phyloP scores from a whole-genome alignment of 2,797 vertebrate genomes.

The Discoglossus pictus region DNA sequence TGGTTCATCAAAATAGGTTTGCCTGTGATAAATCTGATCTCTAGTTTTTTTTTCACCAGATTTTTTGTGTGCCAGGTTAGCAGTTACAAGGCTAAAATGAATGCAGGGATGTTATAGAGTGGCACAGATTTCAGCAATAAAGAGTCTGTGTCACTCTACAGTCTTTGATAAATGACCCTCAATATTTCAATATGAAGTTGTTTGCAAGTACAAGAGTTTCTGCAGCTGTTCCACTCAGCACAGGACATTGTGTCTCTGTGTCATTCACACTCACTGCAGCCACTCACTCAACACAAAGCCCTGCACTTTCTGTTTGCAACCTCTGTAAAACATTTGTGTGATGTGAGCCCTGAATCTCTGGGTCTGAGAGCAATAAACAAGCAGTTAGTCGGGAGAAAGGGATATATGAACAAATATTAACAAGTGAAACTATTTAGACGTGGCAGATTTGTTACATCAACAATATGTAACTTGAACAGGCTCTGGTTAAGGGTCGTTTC shows the following conservation, averaged over 20 bases:
- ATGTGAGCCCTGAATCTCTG: constrained; percentile 1
- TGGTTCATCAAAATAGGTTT: no score
- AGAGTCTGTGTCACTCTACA: neutral
- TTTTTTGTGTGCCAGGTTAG: no score
- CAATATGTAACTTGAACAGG: constrained; percentile 48
- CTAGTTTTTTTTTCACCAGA: no score
- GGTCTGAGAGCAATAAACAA: constrained; percentile 47
- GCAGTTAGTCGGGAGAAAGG: constrained; percentile 41
- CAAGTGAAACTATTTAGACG: constrained; percentile 48
- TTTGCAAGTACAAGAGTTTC: constrained; percentile 11
- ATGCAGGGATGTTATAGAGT: no score
- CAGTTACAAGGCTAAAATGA: no score
- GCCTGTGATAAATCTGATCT: no score
- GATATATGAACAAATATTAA: constrained; percentile 51
- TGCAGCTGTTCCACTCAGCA: constrained; percentile 34
- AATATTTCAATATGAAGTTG: constrained; percentile 6
- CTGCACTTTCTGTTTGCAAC: constrained; percentile 18
- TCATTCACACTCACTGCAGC: constrained; percentile 28
- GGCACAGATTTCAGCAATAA: constrained; percentile 3
- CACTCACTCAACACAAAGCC: constrained; percentile 42
- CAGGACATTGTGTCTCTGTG: constrained; percentile 23
- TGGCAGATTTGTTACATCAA: constrained; percentile 50
- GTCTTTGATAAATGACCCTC: constrained; percentile 18
- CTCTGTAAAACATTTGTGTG: constrained; percentile 15
- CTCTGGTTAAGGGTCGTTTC: constrained; percentile 48